Base-by-base conservation (phyloP, 1,140 invertebrate species). In the Hermatobates lingyangjiaoensis region DNA sequence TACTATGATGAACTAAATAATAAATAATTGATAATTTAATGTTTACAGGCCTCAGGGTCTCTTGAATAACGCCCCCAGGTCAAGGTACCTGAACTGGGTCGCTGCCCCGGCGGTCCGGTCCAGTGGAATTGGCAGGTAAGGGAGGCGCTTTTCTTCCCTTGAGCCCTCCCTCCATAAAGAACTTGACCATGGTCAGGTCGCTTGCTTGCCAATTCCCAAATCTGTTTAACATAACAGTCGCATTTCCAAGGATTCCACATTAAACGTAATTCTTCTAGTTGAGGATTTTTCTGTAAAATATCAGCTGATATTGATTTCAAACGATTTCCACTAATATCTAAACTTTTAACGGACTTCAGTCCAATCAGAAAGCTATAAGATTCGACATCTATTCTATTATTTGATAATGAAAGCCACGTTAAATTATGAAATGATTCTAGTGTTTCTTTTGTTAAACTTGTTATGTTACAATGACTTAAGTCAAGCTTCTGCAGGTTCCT, bases 191-290 rank as follows among this genome's bases (percentile, higher is more conserved):
- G 4, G 18, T 42, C 39, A 20, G 14, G 14, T 20, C 39, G 14
- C 18, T 42, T 42, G 28, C 15, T 34, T 5, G 78, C 78, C 80
- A 79, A 83, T 56, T 79, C 71, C 79, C 79, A 81, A 68, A 80
- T 76, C 30, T 80, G 75, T 0, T 72, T 71, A 30, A 81, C 71
- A 26, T 75, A 74, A 54, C 80, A 83, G 57, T 79, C 76, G 56
- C 80, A 81, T 40, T 71, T 64, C 65, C 80, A 81, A 1, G 77
- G 79, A 66, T 83, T 83, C 0, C 74, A 74, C 3, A 79, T 68
- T 3, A 81, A 65, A 61, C 77, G 77, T 2, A 83, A 46, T 1
- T 71, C 74, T 12, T 71, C 58, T 1, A 80, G 56, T 49, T 71
- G 69, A 0, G 69, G 64, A 63, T 80, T 78, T 0, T 56, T 53